Evolutionary conservation across 2,888 invertebrate genomes (phyloP).

Genomic region (Melitaea athalia): DNA sequence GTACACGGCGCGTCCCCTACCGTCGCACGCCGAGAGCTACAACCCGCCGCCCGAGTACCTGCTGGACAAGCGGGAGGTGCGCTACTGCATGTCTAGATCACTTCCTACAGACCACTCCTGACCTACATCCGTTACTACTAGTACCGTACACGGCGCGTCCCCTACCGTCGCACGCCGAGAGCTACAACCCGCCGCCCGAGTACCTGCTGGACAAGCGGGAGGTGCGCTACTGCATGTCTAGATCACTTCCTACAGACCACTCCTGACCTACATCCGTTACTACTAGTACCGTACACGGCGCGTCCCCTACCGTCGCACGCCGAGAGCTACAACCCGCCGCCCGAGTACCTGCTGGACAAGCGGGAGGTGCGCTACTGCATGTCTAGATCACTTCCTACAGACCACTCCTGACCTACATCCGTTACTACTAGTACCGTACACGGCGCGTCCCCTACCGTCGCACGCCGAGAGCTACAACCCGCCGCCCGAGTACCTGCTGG

Average conservation of each 20-base stretch:
- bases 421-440: too few relatives aligned
- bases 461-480: constrained; percentile 99
- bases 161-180: constrained; percentile 96
- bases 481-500: constrained; percentile 97
- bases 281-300: constrained; percentile 78
- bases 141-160: constrained; percentile 86
- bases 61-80: constrained; percentile 90
- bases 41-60: constrained; percentile 99
- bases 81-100: too few relatives aligned
- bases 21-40: constrained; percentile 97
- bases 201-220: constrained; percentile 95
- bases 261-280: too few relatives aligned
- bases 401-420: too few relatives aligned
- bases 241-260: too few relatives aligned
- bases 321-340: constrained; percentile 99
- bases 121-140: too few relatives aligned
- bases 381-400: too few relatives aligned
- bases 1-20: constrained; percentile 90
- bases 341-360: constrained; percentile 96
- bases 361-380: constrained; percentile 85
- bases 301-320: constrained; percentile 95
- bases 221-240: too few relatives aligned
- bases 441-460: constrained; percentile 93
- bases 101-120: too few relatives aligned
- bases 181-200: constrained; percentile 99